Evolutionary conservation across 2,888 invertebrate genomes (phyloP).

Genomic region (Aphrophora alni): DNA sequence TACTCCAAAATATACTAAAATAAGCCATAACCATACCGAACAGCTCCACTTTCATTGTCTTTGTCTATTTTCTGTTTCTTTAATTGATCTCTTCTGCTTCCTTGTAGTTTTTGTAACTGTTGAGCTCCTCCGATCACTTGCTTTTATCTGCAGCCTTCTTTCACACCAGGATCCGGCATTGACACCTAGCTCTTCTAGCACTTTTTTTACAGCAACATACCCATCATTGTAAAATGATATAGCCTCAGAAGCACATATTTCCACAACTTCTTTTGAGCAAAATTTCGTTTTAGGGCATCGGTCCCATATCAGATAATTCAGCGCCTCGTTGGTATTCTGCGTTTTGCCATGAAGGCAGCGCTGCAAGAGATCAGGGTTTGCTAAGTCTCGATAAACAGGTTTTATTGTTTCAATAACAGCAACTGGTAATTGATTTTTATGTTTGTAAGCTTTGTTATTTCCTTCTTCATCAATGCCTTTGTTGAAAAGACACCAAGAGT

Average conservation of each 20-base stretch:
- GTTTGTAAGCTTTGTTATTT: background rate
- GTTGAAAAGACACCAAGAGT: background rate
- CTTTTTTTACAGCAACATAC: no score
- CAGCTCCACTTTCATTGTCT: no score
- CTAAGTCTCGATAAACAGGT: background rate
- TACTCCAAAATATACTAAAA: no score
- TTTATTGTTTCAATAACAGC: no score
- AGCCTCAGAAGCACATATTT: background rate
- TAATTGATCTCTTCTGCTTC: no score
- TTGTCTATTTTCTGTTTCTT: no score
- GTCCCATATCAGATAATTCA: background rate
- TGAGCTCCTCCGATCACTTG: no score
- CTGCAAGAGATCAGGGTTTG: background rate
- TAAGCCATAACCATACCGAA: no score
- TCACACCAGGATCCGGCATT: no score
- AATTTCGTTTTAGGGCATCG: background rate
- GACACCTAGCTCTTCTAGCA: no score
- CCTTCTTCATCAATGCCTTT: background rate
- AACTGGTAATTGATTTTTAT: background rate
- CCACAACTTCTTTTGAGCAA: background rate
- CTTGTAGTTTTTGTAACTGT: no score
- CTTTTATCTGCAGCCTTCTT: no score
- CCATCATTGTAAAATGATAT: background rate
- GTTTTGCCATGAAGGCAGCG: background rate
- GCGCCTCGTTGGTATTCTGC: background rate